A percentile compares a stretch with the other conserved stretches of the same genome.
These are phyloP conservation scores for Patagioenas fasciata DNA, from an alignment of 2,113 vertebrate genomes.

Conservation along the genomic window DNA sequence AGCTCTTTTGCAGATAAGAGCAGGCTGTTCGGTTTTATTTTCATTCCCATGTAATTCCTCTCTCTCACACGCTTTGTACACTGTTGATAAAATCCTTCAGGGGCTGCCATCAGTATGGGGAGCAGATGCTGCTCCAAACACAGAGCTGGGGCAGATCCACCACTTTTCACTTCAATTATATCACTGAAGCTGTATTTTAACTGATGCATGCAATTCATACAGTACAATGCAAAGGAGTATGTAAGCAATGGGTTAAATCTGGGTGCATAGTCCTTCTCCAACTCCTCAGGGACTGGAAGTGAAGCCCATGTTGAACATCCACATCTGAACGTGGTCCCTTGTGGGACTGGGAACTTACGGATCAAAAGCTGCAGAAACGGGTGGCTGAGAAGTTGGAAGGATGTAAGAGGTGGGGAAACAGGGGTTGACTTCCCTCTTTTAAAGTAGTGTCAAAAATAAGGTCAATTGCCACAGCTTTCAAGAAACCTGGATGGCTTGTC, in stretches of 20 bases:
- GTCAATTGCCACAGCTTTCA: neutral
- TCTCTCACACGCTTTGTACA: neutral
- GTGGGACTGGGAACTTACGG: neutral
- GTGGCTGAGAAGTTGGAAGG: neutral
- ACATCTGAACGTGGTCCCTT: neutral
- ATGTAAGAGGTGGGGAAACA: fast-evolving
- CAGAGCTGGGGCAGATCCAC: neutral
- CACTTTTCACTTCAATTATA: fast-evolving
- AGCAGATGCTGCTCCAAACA: neutral
- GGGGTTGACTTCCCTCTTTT: neutral
- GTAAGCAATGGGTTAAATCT: neutral
- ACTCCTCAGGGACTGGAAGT: neutral
- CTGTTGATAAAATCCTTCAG: neutral
- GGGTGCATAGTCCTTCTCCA: neutral
- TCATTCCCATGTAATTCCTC: neutral
- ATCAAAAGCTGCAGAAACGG: neutral
- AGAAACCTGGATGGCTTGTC: neutral
- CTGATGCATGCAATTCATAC: fast-evolving
- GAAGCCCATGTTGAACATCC: neutral
- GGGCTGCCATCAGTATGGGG: fast-evolving
- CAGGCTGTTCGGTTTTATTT: neutral
- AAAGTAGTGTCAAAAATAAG: neutral
- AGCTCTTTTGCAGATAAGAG: neutral
- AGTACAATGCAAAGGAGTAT: fast-evolving
- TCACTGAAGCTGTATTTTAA: neutral